Evolutionary conservation across 2,888 invertebrate species (phyloP).

Genomic region (Drepana falcataria): DNA sequence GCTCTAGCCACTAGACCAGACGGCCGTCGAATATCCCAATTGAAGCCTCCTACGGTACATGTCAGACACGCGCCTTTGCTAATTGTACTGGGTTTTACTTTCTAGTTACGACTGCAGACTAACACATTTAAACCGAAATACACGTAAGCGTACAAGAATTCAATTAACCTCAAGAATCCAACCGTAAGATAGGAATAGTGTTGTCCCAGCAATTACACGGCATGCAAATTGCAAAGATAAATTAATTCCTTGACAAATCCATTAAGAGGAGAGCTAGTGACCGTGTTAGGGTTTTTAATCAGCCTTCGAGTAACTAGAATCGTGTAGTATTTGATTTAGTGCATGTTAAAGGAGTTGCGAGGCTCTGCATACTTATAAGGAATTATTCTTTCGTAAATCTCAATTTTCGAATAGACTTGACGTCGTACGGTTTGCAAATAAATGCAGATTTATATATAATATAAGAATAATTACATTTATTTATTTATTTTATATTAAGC

Average conservation of each 20-base stretch:
- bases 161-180: not conserved
- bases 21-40: too few species aligned
- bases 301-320: not conserved
- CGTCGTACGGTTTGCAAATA: too few species aligned
- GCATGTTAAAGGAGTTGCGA: not conserved
- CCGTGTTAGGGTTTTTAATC: not conserved
- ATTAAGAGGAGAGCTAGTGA: conserved; percentile 13
- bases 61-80: too few species aligned
- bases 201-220: not conserved
- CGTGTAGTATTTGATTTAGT: not conserved
- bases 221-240: conserved; percentile 10
- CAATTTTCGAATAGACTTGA: too few species aligned
- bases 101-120: not conserved
- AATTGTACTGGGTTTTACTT: too few species aligned
- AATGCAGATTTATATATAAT: too few species aligned
- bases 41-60: too few species aligned
- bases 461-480: too few species aligned
- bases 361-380: not conserved
- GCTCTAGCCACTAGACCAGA: too few species aligned
- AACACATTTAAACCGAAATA: not conserved
- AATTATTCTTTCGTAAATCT: not conserved
- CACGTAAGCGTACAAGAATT: not conserved
- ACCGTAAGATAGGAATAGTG: not conserved
- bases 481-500: too few species aligned
- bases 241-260: conserved; percentile 23